Conservation (phyloP, 2,888 invertebrate genomes). For the Punctoribates punctum region DNA sequence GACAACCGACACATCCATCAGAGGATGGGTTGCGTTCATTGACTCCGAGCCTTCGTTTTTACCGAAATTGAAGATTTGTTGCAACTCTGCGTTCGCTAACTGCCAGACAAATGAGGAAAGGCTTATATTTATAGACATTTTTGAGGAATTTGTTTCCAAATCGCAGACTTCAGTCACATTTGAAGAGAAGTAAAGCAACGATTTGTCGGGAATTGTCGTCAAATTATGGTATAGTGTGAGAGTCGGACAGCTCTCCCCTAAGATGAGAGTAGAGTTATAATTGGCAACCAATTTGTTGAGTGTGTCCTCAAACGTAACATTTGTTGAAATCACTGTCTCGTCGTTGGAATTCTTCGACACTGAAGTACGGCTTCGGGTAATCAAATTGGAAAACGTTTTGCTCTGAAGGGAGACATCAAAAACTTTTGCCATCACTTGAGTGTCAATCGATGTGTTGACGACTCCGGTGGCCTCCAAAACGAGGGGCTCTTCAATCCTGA, state of each 20-base stretch:
- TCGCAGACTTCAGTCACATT: constrained; percentile 35
- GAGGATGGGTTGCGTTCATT: constrained; percentile 42
- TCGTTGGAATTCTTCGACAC: background rate
- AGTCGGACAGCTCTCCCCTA: background rate
- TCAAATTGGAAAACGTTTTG: background rate
- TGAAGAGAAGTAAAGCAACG: constrained; percentile 33
- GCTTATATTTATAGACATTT: constrained; percentile 16
- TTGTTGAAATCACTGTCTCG: background rate
- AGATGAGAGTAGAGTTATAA: background rate
- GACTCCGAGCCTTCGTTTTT: constrained; percentile 41
- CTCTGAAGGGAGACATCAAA: background rate
- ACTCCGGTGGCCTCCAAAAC: background rate
- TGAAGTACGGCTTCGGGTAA: constrained; percentile 13
- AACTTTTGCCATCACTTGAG: background rate
- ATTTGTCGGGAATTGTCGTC: constrained; percentile 7
- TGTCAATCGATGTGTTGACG: background rate
- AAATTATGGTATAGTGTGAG: constrained; percentile 30
- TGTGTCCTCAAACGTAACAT: background rate
- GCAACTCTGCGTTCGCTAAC: constrained; percentile 5
- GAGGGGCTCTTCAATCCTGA: constrained; percentile 6
- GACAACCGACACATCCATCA: constrained; percentile 43
- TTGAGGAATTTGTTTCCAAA: background rate
- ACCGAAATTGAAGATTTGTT: constrained; percentile 25
- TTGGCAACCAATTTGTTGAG: background rate
- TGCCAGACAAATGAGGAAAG: constrained; percentile 16